A percentile compares a stretch with the other conserved stretches of the same genome.
Conservation (phyloP, 1,140 invertebrate genomes). For the Schlechtendalia chinensis region DNA sequence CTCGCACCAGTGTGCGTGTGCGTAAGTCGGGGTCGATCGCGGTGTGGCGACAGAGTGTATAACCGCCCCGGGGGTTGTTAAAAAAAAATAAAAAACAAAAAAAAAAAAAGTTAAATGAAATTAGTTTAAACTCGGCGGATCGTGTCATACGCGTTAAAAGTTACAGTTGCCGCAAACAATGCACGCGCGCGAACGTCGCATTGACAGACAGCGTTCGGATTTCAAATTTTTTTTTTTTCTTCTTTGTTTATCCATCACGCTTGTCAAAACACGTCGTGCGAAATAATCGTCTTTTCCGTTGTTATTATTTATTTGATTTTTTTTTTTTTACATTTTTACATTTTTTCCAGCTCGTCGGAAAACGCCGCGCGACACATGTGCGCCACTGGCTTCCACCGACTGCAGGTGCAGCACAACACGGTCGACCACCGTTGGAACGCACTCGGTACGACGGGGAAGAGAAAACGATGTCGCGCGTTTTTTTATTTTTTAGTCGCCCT, state of each 20-base stretch:
- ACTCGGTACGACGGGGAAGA: too few species aligned
- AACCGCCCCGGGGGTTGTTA: slow-evolving; percentile 22
- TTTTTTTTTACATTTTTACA: too few species aligned
- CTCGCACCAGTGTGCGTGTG: not conserved
- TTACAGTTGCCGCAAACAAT: slow-evolving; percentile 36
- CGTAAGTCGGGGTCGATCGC: slow-evolving; percentile 7
- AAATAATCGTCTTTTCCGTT: slow-evolving; percentile 32
- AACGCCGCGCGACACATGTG: not conserved
- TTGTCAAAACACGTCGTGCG: slow-evolving; percentile 38
- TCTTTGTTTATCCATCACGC: slow-evolving; percentile 20
- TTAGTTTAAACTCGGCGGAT: slow-evolving; percentile 48
- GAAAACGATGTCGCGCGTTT: too few species aligned
- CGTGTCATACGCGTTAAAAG: slow-evolving; percentile 47
- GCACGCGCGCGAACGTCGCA: not conserved
- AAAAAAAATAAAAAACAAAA: too few species aligned
- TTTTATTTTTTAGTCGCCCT: too few species aligned
- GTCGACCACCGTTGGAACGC: too few species aligned
- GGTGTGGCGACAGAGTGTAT: slow-evolving; percentile 16
- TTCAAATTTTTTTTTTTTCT: not conserved
- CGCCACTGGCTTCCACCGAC: slow-evolving; percentile 4
- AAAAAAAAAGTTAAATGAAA: slow-evolving; percentile 31
- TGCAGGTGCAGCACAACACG: slow-evolving; percentile 7
- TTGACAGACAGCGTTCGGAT: slow-evolving; percentile 9
- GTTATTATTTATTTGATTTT: too few species aligned
- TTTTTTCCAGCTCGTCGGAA: not conserved